Conservation (phyloP, 2,797 vertebrate species). For the Phylloscopus collybita region DNA sequence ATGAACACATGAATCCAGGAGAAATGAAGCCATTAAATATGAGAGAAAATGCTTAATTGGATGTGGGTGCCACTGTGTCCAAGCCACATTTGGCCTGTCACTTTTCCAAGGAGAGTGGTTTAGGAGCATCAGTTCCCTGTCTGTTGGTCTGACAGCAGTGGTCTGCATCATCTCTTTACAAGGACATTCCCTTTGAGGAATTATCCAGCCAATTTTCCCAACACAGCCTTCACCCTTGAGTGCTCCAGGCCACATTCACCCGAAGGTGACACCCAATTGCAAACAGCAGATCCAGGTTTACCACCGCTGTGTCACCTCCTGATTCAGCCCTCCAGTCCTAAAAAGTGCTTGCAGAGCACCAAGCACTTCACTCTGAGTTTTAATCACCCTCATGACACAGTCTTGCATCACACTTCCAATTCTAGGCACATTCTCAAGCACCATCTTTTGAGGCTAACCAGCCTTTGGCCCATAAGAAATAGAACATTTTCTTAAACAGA, state of each 20-base stretch:
- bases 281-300: background rate
- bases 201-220: background rate
- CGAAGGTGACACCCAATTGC: background rate
- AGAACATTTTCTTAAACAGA: slow-evolving; percentile 24
- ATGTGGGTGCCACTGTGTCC: background rate
- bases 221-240: background rate
- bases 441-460: background rate
- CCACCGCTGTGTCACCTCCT: background rate
- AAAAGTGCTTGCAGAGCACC: background rate
- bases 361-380: rapidly evolving
- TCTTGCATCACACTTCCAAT: background rate
- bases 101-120: background rate
- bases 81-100: background rate
- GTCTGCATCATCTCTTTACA: background rate
- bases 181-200: background rate
- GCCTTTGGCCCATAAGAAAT: background rate
- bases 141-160: background rate
- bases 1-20: background rate
- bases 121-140: background rate
- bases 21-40: background rate
- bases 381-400: background rate
- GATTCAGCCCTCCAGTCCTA: background rate
- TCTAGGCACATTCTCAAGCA: background rate
- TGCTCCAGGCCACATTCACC: background rate
- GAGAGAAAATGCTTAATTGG: background rate